Percentiles rank a stretch among this genome's conserved stretches.
These are phyloP conservation scores for Furcula furcula DNA, from an alignment of 2,888 invertebrate genomes.

Conservation along the genomic window DNA sequence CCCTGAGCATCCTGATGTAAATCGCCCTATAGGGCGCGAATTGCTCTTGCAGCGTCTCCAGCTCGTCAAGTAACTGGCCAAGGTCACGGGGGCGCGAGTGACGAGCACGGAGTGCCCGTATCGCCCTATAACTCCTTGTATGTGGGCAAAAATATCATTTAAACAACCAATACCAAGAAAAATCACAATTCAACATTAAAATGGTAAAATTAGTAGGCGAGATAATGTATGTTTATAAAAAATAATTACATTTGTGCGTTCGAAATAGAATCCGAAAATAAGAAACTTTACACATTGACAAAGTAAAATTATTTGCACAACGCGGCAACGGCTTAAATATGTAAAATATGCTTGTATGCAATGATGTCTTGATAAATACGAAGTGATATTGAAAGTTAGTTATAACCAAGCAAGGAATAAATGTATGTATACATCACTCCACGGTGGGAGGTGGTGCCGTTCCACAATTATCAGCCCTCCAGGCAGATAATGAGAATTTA, in stretches of 20 bases:
- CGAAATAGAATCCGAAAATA: no score
- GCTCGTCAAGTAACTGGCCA: constrained; percentile 46
- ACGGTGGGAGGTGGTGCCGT: no score
- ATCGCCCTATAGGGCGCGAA: constrained; percentile 46
- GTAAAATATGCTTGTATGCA: no score
- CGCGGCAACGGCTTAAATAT: no score
- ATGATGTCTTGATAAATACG: no score
- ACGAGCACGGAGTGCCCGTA: constrained; percentile 36
- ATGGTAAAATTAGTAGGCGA: neutral
- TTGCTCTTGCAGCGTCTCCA: constrained; percentile 46
- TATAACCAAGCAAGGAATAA: no score
- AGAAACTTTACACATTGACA: no score
- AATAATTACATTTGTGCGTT: neutral
- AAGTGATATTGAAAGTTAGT: no score
- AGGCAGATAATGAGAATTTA: no score
- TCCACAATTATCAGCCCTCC: no score
- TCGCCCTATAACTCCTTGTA: constrained; percentile 33
- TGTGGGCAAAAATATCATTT: constrained; percentile 2
- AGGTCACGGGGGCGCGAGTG: constrained; percentile 50
- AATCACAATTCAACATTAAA: neutral
- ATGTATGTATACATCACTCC: no score
- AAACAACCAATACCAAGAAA: neutral
- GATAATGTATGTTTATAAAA: neutral
- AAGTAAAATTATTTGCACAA: no score
- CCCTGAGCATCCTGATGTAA: constrained; percentile 42